These are phyloP conservation scores for Heliconius eleuchia DNA, from an alignment of 1,140 invertebrate genomes.

Conservation along the genomic window DNA sequence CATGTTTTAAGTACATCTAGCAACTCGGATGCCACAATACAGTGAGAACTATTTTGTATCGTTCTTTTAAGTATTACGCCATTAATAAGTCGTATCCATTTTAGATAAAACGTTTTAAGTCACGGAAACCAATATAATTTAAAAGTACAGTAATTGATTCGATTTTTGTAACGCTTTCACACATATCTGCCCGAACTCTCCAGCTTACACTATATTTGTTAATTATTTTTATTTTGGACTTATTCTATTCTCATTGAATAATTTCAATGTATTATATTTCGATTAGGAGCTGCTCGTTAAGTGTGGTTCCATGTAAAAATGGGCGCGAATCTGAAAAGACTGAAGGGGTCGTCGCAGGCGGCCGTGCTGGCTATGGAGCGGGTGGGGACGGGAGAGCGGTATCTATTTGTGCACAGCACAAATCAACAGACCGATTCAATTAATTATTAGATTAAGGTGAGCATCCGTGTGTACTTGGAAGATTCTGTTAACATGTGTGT, in stretches of 20 bases:
- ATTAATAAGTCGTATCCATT: background rate
- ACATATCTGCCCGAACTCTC: constrained; percentile 34
- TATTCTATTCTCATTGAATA: background rate
- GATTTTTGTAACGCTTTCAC: constrained; percentile 19
- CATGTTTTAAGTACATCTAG: constrained; percentile 60
- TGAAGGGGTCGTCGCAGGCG: constrained; percentile 64
- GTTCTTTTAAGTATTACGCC: background rate
- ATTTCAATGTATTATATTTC: constrained; percentile 33
- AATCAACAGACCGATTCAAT: constrained; percentile 80
- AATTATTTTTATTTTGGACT: background rate
- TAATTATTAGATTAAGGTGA: constrained; percentile 82
- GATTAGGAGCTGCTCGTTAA: constrained; percentile 62
- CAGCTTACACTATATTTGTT: constrained; percentile 4
- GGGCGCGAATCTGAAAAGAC: constrained; percentile 79
- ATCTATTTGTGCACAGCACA: constrained; percentile 79
- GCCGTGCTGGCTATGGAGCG: constrained; percentile 50
- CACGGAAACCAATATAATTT: background rate
- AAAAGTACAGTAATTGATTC: background rate
- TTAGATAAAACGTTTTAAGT: background rate
- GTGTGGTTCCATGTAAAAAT: constrained; percentile 76
- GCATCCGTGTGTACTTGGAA: constrained; percentile 67
- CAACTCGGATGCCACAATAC: constrained; percentile 68
- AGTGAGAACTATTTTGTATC: constrained; percentile 39
- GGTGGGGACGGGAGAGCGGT: constrained; percentile 55
- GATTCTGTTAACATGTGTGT: constrained; percentile 55